Conservation (phyloP, 1,140 invertebrate genomes). For the Stenopsyche tienmushanensis region DNA sequence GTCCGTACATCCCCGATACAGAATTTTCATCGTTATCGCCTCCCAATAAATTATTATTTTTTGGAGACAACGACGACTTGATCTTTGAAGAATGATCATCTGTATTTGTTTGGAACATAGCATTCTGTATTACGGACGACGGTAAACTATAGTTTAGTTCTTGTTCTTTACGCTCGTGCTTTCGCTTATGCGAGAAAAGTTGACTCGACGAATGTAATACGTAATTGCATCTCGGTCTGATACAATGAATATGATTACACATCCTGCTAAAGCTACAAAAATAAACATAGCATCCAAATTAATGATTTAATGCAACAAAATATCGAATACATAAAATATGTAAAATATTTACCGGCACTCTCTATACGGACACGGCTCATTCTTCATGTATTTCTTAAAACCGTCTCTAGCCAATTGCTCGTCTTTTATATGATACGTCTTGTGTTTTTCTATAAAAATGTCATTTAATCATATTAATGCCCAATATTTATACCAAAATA, state of each 20-base stretch:
- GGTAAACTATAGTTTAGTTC: conserved; percentile 61
- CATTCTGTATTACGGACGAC: conserved; percentile 53
- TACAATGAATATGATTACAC: conserved; percentile 98
- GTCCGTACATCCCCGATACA: conserved; percentile 5
- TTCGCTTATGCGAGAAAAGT: conserved; percentile 96
- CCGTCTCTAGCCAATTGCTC: conserved; percentile 93
- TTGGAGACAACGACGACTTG: conserved; percentile 29
- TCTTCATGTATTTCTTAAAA: conserved; percentile 99
- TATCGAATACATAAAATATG: no score
- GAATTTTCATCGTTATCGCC: conserved; percentile 26
- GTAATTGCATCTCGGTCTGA: conserved; percentile 91
- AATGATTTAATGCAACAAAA: no score
- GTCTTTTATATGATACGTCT: conserved; percentile 97
- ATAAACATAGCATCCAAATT: conserved; percentile 1
- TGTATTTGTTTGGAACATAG: conserved; percentile 52
- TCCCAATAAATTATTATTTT: conserved; percentile 15
- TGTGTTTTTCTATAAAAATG: conserved; percentile 88
- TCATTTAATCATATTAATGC: background rate
- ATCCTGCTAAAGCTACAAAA: conserved; percentile 75
- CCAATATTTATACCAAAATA: background rate
- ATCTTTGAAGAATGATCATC: conserved; percentile 40
- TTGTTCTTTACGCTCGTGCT: conserved; percentile 91
- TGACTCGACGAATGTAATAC: conserved; percentile 95
- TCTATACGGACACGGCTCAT: conserved; percentile 88
- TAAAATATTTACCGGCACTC: conserved; percentile 68